Percentiles rank a stretch among this genome's conserved stretches.
Conservation (phyloP, 2,888 invertebrate species). For the Thumatha senex region DNA sequence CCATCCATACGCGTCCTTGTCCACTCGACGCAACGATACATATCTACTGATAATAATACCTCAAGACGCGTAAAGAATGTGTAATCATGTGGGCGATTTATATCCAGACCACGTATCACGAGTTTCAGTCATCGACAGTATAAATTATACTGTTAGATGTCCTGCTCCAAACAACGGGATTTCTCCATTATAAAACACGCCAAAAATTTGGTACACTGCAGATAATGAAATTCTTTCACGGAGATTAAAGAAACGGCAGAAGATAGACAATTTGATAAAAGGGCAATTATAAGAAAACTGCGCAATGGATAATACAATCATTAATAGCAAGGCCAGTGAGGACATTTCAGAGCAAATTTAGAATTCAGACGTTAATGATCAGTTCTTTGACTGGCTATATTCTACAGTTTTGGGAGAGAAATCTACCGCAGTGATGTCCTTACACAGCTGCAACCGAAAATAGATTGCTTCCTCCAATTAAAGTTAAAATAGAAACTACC, state of each 20-base stretch:
- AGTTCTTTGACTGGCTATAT: too few species aligned
- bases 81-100: slow-evolving; percentile 4
- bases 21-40: background rate
- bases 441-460: slow-evolving; percentile 8
- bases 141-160: slow-evolving; percentile 8
- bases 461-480: slow-evolving; percentile 28
- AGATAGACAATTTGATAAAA: too few species aligned
- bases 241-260: too few species aligned
- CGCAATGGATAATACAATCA: too few species aligned
- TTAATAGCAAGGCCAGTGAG: too few species aligned
- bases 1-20: background rate
- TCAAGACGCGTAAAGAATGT: slow-evolving; percentile 2
- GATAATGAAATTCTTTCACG: too few species aligned
- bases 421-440: too few species aligned
- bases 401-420: too few species aligned
- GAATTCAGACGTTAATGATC: too few species aligned
- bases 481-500: slow-evolving; percentile 13
- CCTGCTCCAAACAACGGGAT: slow-evolving; percentile 19
- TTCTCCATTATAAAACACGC: background rate
- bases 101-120: slow-evolving; percentile 10
- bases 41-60: slow-evolving; percentile 14
- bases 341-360: too few species aligned
- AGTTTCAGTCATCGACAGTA: slow-evolving; percentile 19
- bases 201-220: too few species aligned
- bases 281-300: too few species aligned